Conservation (phyloP, 2,888 invertebrate species). For the Dendrolimus pini region DNA sequence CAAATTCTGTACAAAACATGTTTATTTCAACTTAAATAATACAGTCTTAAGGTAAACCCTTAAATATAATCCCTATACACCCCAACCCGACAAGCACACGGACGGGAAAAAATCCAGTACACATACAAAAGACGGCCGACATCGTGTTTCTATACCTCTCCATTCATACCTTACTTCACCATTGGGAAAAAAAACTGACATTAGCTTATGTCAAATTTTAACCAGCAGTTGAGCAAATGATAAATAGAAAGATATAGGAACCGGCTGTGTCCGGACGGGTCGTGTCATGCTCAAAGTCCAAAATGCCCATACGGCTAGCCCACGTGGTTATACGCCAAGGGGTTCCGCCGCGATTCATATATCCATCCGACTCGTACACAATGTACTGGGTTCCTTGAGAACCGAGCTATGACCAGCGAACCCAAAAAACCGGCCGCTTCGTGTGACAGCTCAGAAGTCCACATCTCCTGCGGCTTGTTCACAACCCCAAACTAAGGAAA, state of each 20-base stretch:
- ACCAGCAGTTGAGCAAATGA: too few relatives aligned
- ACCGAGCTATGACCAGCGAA: constrained; percentile 18
- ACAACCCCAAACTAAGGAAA: neutral
- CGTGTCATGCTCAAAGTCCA: constrained; percentile 18
- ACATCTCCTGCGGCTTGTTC: neutral
- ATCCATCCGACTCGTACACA: constrained; percentile 9
- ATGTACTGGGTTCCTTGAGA: constrained; percentile 12
- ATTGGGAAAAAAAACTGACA: too few relatives aligned
- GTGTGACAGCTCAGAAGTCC: constrained; percentile 4
- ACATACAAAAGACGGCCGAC: constrained; percentile 17
- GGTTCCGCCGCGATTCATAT: constrained; percentile 39
- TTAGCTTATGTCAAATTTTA: too few relatives aligned
- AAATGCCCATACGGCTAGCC: constrained; percentile 38
- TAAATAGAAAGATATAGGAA: too few relatives aligned
- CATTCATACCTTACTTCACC: too few relatives aligned
- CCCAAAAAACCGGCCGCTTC: constrained; percentile 17
- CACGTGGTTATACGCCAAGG: constrained; percentile 32
- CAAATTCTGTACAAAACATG: neutral
- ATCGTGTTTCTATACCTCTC: too few relatives aligned
- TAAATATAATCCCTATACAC: constrained; percentile 23
- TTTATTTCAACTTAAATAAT: neutral
- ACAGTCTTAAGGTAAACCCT: neutral
- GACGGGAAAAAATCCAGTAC: constrained; percentile 18
- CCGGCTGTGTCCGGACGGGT: neutral
- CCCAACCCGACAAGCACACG: constrained; percentile 13